phyloP scores from a whole-genome alignment of 2,797 vertebrate species.

The Echeneis naucrates region DNA sequence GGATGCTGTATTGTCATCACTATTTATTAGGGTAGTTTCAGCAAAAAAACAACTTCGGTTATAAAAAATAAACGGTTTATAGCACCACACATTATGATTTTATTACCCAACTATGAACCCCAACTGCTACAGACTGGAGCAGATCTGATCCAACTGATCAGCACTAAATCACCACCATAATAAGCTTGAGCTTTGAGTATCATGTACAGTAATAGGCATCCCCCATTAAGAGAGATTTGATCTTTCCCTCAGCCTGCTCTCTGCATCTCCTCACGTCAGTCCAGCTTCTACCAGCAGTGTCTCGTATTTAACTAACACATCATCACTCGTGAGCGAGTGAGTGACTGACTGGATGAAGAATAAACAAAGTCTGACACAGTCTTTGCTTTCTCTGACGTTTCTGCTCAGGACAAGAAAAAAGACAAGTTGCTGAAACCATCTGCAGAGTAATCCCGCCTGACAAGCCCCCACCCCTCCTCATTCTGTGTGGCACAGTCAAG shows the following conservation, averaged over 20 bases:
- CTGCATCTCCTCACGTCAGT: slow-evolving; percentile 23
- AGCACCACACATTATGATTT: slow-evolving; percentile 31
- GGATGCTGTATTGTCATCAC: background rate
- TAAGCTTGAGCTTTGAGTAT: slow-evolving; percentile 34
- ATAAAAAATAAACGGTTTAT: slow-evolving; percentile 3
- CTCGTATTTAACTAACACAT: slow-evolving; percentile 25
- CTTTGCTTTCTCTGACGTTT: slow-evolving; percentile 44
- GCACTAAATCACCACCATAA: slow-evolving; percentile 23
- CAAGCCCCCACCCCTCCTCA: slow-evolving; percentile 38
- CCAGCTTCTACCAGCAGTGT: slow-evolving; percentile 13
- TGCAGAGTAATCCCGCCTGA: slow-evolving; percentile 50
- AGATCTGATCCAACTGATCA: slow-evolving; percentile 24
- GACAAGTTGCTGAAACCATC: slow-evolving; percentile 51
- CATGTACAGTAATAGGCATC: slow-evolving; percentile 23
- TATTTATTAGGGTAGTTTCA: background rate
- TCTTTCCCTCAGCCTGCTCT: slow-evolving; percentile 8
- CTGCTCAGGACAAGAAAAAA: slow-evolving; percentile 36
- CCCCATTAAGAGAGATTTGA: slow-evolving; percentile 1
- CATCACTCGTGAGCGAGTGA: slow-evolving; percentile 30
- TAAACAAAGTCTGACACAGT: slow-evolving; percentile 36
- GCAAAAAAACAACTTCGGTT: background rate
- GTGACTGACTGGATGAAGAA: slow-evolving; percentile 42
- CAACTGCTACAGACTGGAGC: slow-evolving; percentile 35
- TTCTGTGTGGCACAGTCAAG: slow-evolving; percentile 48
- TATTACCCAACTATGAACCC: slow-evolving; percentile 29